Evolutionary conservation across 2,113 vertebrate genomes (phyloP).

Genomic region (Hemicordylus capensis): DNA sequence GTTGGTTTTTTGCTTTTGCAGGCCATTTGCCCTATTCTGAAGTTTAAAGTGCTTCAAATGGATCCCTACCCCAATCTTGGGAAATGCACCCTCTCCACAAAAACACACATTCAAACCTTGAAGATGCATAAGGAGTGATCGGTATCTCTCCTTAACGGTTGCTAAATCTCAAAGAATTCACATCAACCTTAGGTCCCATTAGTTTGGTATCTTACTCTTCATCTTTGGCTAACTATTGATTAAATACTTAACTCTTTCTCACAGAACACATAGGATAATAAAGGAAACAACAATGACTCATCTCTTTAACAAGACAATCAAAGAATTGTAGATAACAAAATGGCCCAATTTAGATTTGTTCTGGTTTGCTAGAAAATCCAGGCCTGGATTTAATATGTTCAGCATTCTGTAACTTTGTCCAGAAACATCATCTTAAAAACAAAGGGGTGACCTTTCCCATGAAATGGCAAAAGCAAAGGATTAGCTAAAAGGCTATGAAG

Average conservation of each 20-base stretch:
- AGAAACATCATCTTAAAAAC: background rate
- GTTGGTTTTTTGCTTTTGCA: background rate
- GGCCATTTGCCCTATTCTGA: background rate
- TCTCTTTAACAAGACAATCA: background rate
- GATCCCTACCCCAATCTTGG: background rate
- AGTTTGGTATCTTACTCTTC: background rate
- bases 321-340: background rate
- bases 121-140: background rate
- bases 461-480: background rate
- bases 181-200: background rate
- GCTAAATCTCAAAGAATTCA: background rate
- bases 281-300: background rate
- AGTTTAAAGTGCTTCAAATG: background rate
- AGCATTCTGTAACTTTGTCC: background rate
- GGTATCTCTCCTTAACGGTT: background rate
- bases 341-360: background rate
- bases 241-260: background rate
- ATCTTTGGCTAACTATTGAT: background rate
- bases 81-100: background rate
- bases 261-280: background rate
- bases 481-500: background rate
- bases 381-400: background rate
- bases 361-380: background rate
- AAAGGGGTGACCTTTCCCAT: conserved; percentile 11
- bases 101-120: background rate